Evolutionary conservation across 2,888 invertebrate species (phyloP).

Genomic region (Sericinus montela): DNA sequence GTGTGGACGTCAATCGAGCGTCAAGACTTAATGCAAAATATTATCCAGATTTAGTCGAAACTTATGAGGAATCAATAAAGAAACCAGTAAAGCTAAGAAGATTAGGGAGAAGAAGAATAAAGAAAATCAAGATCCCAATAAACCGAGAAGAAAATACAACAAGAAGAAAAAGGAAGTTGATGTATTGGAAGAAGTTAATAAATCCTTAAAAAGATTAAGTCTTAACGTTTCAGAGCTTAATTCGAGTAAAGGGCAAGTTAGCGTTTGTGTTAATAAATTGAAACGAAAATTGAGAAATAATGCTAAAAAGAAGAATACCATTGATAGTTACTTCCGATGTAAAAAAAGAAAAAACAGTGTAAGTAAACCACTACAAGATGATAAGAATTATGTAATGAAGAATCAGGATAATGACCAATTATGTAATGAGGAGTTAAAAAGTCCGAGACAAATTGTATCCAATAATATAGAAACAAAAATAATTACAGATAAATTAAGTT

Average conservation of each 20-base stretch:
- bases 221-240: constrained; percentile 35
- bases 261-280: constrained; percentile 56
- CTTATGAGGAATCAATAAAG: constrained; percentile 76
- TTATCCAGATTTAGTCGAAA: constrained; percentile 81
- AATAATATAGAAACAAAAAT: constrained; percentile 24
- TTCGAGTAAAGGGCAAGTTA: constrained; percentile 51
- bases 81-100: constrained; percentile 73
- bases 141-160: constrained; percentile 60
- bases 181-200: constrained; percentile 35
- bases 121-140: constrained; percentile 39
- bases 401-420: not conserved
- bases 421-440: not conserved
- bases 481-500: constrained; percentile 38
- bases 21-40: constrained; percentile 79
- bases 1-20: constrained; percentile 85
- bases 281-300: constrained; percentile 58
- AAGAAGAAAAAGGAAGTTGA: constrained; percentile 46
- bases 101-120: constrained; percentile 42
- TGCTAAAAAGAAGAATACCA: constrained; percentile 48
- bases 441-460: not conserved
- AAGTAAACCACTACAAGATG: not conserved
- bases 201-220: constrained; percentile 42
- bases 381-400: not conserved
- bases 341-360: constrained; percentile 47
- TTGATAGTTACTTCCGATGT: constrained; percentile 57